Conservation (phyloP, 1,140 invertebrate genomes). For the Potamilus streckersoni region DNA sequence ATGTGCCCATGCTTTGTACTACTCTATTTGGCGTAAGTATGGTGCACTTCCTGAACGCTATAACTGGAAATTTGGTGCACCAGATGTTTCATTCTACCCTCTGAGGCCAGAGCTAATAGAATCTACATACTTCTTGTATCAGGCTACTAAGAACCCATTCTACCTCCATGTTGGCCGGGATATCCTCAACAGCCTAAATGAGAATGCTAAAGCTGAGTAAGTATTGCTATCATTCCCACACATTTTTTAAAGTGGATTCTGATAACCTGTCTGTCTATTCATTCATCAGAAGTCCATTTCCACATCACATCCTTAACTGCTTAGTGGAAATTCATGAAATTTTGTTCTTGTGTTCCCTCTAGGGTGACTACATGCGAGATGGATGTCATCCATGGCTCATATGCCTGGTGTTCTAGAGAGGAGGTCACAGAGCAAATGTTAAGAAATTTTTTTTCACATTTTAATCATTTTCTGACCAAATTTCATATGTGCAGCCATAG, state of each 20-base stretch:
- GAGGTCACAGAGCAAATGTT: too few species aligned
- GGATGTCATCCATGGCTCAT: too few species aligned
- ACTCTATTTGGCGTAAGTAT: constrained; percentile 77
- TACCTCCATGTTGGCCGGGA: constrained; percentile 79
- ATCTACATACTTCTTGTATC: constrained; percentile 79
- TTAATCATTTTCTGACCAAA: too few species aligned
- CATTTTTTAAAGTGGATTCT: constrained; percentile 3
- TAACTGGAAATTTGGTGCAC: constrained; percentile 76
- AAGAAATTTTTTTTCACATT: too few species aligned
- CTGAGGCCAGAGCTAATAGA: constrained; percentile 78
- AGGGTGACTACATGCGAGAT: too few species aligned
- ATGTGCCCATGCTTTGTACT: constrained; percentile 78
- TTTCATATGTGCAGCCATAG: too few species aligned
- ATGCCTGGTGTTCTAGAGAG: too few species aligned
- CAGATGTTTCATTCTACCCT: constrained; percentile 79
- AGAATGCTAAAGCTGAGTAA: constrained; percentile 72
- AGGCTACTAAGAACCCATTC: constrained; percentile 80
- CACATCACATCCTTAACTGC: background rate
- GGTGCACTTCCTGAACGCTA: constrained; percentile 77
- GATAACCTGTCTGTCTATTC: background rate
- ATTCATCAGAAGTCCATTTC: background rate
- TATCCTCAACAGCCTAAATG: constrained; percentile 75
- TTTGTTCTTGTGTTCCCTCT: constrained; percentile 15
- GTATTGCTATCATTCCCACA: constrained; percentile 25
- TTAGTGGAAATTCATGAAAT: constrained; percentile 9